Evolutionary conservation across 1,140 invertebrate genomes (phyloP), one percentile per base, ranked within the genome.

Genomic region (Drosophila orosa): DNA sequence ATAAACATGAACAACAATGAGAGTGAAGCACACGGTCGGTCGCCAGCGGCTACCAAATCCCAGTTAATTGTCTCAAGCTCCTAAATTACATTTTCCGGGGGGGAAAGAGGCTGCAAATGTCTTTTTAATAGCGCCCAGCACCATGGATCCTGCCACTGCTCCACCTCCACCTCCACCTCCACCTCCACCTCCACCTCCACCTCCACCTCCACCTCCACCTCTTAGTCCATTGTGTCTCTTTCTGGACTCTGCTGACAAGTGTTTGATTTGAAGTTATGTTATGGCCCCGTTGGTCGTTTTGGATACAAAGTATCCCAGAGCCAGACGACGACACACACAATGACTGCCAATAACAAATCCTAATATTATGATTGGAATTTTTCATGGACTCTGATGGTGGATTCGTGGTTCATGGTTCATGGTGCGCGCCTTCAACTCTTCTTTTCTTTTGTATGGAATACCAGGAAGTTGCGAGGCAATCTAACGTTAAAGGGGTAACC

Each of bases 191-290:
- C n/a, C n/a, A n/a, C n/a, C n/a, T n/a, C n/a, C n/a, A n/a, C n/a
- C 2, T 48, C 25, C 45, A 0, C 4, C 25, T 48, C n/a, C 24
- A 3, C 1, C n/a, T 29, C 3, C n/a, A n/a, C 10, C n/a, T n/a
- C n/a, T n/a, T n/a, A n/a, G n/a, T n/a, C n/a, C n/a, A n/a, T n/a
- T 9, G 12, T 25, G 13, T 3, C 24, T 25, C 13, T 1, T 13
- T 33, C 17, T 33, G 48, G 19, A 52, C 48, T 33, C 17, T 40
- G n/a, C 42, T 29, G 54, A 63, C 66, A 85, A 85, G 62, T 62
- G 56, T 69, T 78, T 86, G 81, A 84, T 84, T 80, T 81, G 82
- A 84, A 84, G 69, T 84, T 84, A 84, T 84, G 78, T 65, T 48
- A 85, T 65, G 66, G 54, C 37, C 40, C 40, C 37, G 47, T 47